Conservation (phyloP, 2,888 invertebrate genomes). For the Acanthosepion esculentum region DNA sequence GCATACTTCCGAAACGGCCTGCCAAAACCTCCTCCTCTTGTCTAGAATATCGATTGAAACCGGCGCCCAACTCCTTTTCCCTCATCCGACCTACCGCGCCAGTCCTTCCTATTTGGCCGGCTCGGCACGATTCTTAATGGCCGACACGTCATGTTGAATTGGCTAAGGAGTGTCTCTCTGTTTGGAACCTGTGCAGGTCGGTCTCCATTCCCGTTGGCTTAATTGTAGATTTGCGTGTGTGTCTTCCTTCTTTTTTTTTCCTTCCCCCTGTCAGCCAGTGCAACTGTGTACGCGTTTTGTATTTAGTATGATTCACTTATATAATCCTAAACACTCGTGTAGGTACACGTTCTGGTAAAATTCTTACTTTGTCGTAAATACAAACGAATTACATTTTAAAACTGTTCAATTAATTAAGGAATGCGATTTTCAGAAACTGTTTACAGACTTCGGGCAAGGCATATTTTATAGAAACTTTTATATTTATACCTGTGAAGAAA, state of each 20-base stretch:
- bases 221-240: not conserved
- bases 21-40: not conserved
- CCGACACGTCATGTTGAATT: not conserved
- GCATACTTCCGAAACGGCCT: not conserved
- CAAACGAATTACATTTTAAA: too few species aligned
- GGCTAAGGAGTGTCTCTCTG: not conserved
- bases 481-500: too few species aligned
- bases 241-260: not conserved
- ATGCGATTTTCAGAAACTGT: too few species aligned
- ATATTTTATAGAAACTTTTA: too few species aligned
- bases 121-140: not conserved
- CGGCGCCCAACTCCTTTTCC: not conserved
- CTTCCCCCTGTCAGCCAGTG: not conserved
- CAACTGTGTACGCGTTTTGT: not conserved
- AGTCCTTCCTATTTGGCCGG: not conserved
- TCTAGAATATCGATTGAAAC: not conserved
- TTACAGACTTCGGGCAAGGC: too few species aligned
- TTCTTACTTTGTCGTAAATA: too few species aligned
- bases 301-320: too few species aligned
- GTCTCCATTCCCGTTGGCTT: not conserved
- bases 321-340: too few species aligned
- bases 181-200: not conserved
- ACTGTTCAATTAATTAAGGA: too few species aligned
- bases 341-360: too few species aligned
- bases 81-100: not conserved